phyloP scores from a whole-genome alignment of 2,888 invertebrate species.

The Smittia aterrima region DNA sequence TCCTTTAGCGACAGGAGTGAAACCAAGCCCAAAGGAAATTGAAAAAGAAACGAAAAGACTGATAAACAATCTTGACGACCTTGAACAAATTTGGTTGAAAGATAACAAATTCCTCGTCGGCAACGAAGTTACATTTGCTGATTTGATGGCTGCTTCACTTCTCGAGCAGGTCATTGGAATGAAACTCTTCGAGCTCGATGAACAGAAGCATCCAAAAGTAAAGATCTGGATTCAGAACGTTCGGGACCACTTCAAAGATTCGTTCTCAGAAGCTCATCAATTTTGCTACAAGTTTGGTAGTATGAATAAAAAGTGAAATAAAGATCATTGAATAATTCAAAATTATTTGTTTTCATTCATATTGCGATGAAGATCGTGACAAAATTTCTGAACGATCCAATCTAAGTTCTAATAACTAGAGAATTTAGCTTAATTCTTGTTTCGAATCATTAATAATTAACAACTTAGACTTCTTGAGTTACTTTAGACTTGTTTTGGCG shows the following conservation, averaged over 20 bases:
- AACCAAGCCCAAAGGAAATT: conserved; percentile 54
- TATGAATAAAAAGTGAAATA: background rate
- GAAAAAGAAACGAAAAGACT: conserved; percentile 48
- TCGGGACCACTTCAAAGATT: conserved; percentile 59
- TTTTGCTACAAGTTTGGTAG: conserved; percentile 21
- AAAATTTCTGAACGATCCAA: too few species aligned
- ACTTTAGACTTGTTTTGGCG: too few species aligned
- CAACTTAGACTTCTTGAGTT: too few species aligned
- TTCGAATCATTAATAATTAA: too few species aligned
- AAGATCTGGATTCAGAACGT: conserved; percentile 66
- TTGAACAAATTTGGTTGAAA: conserved; percentile 58
- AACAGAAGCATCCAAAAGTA: conserved; percentile 59
- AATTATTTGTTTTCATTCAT: too few species aligned
- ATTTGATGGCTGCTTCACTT: conserved; percentile 72
- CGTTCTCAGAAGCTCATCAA: conserved; percentile 62
- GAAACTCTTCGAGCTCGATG: background rate
- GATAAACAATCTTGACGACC: conserved; percentile 57
- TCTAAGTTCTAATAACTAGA: too few species aligned
- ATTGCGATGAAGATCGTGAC: too few species aligned
- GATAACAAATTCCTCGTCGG: conserved; percentile 59
- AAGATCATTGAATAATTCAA: too few species aligned
- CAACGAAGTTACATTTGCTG: conserved; percentile 66
- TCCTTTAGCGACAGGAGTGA: conserved; percentile 57
- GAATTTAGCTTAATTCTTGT: too few species aligned
- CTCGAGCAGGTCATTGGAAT: conserved; percentile 66